Percentiles rank a stretch among this genome's conserved stretches.
These are phyloP conservation scores for Drosophila tani DNA, from an alignment of 1,140 invertebrate genomes.

Conservation along the genomic window DNA sequence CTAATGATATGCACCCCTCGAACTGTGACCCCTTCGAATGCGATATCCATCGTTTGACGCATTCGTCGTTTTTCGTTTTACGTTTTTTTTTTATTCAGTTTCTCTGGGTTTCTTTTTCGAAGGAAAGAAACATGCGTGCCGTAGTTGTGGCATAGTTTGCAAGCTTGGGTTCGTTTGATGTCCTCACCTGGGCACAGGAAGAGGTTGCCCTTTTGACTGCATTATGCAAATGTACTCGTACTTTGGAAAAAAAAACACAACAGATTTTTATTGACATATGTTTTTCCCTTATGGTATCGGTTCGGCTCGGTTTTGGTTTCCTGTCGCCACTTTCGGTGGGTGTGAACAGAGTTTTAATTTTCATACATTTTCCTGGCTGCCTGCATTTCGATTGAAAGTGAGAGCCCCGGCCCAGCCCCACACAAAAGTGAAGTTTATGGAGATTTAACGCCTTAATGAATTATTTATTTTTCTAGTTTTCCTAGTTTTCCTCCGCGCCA, in stretches of 20 bases:
- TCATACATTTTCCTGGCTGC: slow-evolving; percentile 32
- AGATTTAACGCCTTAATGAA: slow-evolving; percentile 66
- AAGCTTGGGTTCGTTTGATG: slow-evolving; percentile 71
- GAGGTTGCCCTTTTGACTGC: slow-evolving; percentile 81
- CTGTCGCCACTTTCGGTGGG: slow-evolving; percentile 73
- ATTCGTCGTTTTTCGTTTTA: slow-evolving; percentile 35
- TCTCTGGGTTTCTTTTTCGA: slow-evolving; percentile 45
- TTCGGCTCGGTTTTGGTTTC: slow-evolving; percentile 51
- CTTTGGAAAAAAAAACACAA: slow-evolving; percentile 37
- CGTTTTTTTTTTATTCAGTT: slow-evolving; percentile 35
- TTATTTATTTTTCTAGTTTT: slow-evolving; percentile 69
- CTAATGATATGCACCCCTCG: slow-evolving; percentile 81
- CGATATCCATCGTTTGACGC: slow-evolving; percentile 61
- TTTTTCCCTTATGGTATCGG: slow-evolving; percentile 55
- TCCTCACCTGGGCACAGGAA: slow-evolving; percentile 46
- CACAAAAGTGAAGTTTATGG: slow-evolving; percentile 67
- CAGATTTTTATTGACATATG: slow-evolving; percentile 82
- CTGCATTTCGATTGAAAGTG: slow-evolving; percentile 58
- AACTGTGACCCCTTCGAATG: slow-evolving; percentile 32
- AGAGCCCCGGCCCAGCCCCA: slow-evolving; percentile 38
- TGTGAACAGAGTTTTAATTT: slow-evolving; percentile 80
- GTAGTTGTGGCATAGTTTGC: slow-evolving; percentile 57
- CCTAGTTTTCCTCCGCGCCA: slow-evolving; percentile 25
- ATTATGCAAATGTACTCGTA: slow-evolving; percentile 77
- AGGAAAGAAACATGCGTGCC: slow-evolving; percentile 77